Conservation (phyloP, 1,140 invertebrate species). For the Frieseomelitta varia region DNA sequence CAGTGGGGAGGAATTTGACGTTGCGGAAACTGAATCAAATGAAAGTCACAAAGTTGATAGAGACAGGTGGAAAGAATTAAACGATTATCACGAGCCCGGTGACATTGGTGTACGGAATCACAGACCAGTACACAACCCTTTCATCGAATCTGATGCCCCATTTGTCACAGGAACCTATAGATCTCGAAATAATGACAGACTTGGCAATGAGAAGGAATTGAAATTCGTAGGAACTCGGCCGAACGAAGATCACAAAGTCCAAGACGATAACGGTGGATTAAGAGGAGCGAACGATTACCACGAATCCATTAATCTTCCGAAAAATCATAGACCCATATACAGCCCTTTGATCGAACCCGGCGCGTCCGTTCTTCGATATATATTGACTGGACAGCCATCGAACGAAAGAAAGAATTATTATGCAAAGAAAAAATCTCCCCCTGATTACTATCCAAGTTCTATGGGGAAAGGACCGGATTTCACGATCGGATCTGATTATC, state of each 20-base stretch:
- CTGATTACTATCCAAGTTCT: not conserved
- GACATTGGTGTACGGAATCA: not conserved
- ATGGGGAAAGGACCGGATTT: not conserved
- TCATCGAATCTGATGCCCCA: not conserved
- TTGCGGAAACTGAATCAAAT: not conserved
- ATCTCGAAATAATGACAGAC: not conserved
- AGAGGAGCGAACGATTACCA: not conserved
- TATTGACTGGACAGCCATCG: not conserved
- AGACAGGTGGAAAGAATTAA: no score
- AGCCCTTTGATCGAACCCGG: not conserved
- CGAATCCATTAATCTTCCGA: not conserved
- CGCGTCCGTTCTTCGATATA: no score
- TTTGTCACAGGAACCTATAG: constrained; percentile 35
- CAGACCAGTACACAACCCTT: not conserved
- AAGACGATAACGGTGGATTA: not conserved
- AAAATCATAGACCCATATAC: not conserved
- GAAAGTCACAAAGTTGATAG: not conserved
- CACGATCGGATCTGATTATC: not conserved
- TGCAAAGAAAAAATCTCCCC: not conserved
- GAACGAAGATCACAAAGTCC: not conserved
- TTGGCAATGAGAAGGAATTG: not conserved
- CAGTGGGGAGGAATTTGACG: not conserved
- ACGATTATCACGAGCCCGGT: not conserved
- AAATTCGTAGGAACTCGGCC: no score
- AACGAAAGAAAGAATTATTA: not conserved